These are phyloP conservation scores for Cheilosia variabilis DNA, from an alignment of 2,888 invertebrate species.

Conservation along the genomic window DNA sequence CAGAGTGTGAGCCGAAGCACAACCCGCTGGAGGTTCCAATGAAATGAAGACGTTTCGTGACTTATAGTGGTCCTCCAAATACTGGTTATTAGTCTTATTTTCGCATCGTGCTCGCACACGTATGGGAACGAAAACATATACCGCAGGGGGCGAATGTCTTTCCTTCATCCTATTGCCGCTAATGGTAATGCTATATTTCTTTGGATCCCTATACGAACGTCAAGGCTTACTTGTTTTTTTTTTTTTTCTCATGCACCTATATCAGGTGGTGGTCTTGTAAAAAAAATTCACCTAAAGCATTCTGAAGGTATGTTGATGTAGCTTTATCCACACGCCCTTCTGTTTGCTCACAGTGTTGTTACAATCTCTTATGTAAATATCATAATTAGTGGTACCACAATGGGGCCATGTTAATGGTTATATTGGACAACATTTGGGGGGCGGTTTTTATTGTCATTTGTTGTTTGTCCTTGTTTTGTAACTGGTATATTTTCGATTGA, in stretches of 20 bases:
- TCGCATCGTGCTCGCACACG: slow-evolving; percentile 68
- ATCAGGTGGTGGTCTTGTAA: not conserved
- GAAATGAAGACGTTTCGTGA: slow-evolving; percentile 75
- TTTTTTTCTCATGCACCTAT: not conserved
- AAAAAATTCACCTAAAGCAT: too few relatives aligned
- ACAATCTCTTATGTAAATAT: too few relatives aligned
- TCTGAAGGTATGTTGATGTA: too few relatives aligned
- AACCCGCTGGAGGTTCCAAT: slow-evolving; percentile 62
- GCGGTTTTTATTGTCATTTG: too few relatives aligned
- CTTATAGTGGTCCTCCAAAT: slow-evolving; percentile 73
- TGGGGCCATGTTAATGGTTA: too few relatives aligned
- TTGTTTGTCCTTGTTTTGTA: too few relatives aligned
- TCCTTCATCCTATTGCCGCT: slow-evolving; percentile 65
- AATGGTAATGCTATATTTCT: slow-evolving; percentile 34
- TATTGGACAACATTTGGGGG: too few relatives aligned
- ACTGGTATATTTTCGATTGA: too few relatives aligned
- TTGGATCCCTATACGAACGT: slow-evolving; percentile 1
- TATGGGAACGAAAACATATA: slow-evolving; percentile 56
- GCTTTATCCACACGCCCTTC: too few relatives aligned
- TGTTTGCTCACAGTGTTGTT: too few relatives aligned
- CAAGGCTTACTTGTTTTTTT: slow-evolving; percentile 1
- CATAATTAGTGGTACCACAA: too few relatives aligned
- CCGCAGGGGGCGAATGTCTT: slow-evolving; percentile 60
- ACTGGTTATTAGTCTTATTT: slow-evolving; percentile 73
- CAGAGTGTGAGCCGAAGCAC: slow-evolving; percentile 59